phyloP scores from a whole-genome alignment of 1,140 invertebrate genomes.

The Heliconius nattereri region DNA sequence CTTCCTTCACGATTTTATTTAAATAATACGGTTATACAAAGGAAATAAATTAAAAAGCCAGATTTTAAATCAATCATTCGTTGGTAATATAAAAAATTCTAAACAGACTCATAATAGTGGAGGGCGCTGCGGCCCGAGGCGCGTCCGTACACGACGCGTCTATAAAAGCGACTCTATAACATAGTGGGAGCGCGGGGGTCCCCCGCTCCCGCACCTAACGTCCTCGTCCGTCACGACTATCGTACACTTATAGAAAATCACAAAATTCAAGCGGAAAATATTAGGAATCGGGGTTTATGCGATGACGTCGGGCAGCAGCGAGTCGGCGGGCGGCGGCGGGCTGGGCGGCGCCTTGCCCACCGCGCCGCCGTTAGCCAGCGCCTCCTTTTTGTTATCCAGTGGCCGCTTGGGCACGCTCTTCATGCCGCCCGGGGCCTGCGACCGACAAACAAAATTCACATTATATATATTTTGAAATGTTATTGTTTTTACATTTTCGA shows the following conservation, averaged over 20 bases:
- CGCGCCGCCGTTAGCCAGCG: conserved; percentile 56
- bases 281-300: conserved; percentile 72
- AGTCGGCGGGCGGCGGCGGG: conserved; percentile 70
- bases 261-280: conserved; percentile 79
- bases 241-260: conserved; percentile 79
- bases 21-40: conserved; percentile 80
- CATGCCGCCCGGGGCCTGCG: conserved; percentile 45
- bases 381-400: conserved; percentile 46
- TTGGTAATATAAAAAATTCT: conserved; percentile 80
- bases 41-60: conserved; percentile 79
- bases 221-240: conserved; percentile 67
- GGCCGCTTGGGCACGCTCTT: conserved; percentile 45
- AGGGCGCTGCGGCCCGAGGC: conserved; percentile 37
- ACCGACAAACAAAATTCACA: not conserved
- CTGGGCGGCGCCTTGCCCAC: conserved; percentile 65
- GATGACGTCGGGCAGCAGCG: conserved; percentile 77
- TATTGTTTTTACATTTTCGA: too few relatives aligned
- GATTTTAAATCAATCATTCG: conserved; percentile 78
- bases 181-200: conserved; percentile 61
- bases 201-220: conserved; percentile 70
- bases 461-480: too few relatives aligned
- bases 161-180: conserved; percentile 78
- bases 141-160: conserved; percentile 47
- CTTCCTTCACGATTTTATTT: conserved; percentile 75
- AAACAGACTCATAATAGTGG: conserved; percentile 75